Percentiles rank a stretch among this genome's conserved stretches.
Conservation (phyloP, 92 coral and sea anemone genomes). For the Epizoanthus fatuus region DNA sequence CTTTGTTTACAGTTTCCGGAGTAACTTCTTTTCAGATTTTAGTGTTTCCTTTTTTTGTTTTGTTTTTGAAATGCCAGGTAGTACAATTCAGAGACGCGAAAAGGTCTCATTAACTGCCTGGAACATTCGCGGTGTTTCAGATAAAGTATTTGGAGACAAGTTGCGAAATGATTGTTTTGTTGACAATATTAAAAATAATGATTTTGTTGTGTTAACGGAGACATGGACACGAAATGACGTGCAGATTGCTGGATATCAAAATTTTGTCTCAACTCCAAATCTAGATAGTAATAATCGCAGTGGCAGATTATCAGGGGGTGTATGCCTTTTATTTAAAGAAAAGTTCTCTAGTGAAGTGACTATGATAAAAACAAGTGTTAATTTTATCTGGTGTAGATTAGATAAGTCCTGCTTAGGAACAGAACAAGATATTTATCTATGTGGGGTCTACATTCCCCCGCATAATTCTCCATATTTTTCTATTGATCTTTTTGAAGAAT, state of each 20-base stretch:
- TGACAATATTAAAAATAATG: not conserved
- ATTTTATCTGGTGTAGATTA: not conserved
- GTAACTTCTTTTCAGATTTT: too few relatives aligned
- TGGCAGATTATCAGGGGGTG: not conserved
- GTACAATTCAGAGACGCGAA: not conserved
- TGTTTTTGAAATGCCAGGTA: slow-evolving; percentile 3
- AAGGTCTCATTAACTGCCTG: slow-evolving; percentile 29
- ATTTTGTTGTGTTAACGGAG: slow-evolving; percentile 27
- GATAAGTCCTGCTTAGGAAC: not conserved
- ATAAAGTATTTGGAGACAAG: slow-evolving; percentile 33
- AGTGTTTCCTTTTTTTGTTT: not conserved
- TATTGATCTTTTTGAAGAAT: too few relatives aligned
- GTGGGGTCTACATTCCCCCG: not conserved
- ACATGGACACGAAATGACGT: slow-evolving; percentile 24
- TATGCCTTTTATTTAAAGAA: not conserved
- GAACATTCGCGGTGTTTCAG: slow-evolving; percentile 36
- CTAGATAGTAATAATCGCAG: not conserved
- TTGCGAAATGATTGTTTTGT: slow-evolving; percentile 28
- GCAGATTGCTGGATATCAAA: not conserved
- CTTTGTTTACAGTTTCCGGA: not conserved
- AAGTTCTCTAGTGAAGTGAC: not conserved
- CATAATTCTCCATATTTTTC: not conserved
- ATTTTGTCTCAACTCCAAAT: too few relatives aligned
- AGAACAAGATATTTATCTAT: not conserved
- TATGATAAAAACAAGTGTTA: not conserved